Base-by-base conservation (phyloP, 2,113 vertebrate species). In the Mus spicilegus region DNA sequence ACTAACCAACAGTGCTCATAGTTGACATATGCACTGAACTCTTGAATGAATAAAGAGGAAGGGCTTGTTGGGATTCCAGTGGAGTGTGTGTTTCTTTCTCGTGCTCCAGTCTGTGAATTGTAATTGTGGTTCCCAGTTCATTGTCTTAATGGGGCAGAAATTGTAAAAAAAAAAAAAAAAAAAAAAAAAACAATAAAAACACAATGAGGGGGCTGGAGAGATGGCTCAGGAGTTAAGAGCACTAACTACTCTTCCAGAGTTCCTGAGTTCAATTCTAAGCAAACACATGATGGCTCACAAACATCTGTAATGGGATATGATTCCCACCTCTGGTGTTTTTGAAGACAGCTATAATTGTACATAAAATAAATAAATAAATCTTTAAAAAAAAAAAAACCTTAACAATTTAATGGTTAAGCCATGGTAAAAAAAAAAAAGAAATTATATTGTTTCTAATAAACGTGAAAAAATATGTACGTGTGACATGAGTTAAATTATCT, bases 91-190 rank as follows among this genome's bases (percentile, higher is more conserved):
- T 1, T 33, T 97, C 42, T 42, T 42, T 42, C 96, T 97, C 94
- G 91, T 97, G 97, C 97, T 96, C 97, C 93, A 54, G 97, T 96
- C 98, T 97, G 97, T 97, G 95, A 96, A 97, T 94, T 98, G 95
- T 97, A 97, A 95, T 89, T 97, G 97, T 96, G 97, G 93, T 97
- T 97, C 96, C 95, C 95, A 96, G 92, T 97, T 95, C 67, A 77
- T 95, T 94, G 78, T 30, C 39, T 28, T 97, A 96, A 93, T 86
- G 39, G 87, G 98, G 98, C 97, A 98, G 91, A 97, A 92, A 82
- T 97, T 94, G 8, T 42, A 42, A 42, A 42, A 42, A 42, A 42
- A 42, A 42, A 63, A 97, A 78, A 96, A 93, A 49, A 61, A 85
- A 75, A 75, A 95, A 73, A 42, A 42, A 42, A 42, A 42, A 2